Base-by-base conservation (phyloP, 2,888 invertebrate species). In the Hoplodrina ambigua region DNA sequence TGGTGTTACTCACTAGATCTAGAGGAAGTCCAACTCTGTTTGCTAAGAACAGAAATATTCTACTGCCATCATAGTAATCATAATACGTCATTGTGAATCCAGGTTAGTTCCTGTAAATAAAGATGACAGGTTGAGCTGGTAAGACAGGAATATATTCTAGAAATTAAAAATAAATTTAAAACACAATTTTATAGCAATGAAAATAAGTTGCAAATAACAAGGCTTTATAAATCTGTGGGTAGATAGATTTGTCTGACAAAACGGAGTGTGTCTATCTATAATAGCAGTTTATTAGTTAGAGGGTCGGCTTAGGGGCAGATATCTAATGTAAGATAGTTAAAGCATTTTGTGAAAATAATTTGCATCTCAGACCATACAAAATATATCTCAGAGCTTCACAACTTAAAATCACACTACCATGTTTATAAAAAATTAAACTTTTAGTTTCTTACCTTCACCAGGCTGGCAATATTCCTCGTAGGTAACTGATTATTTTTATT, bases 11-110 rank as follows among this genome's bases (percentile, higher is more conserved):
- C 96, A 98, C 98, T 96, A 98, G 96, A 95, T 98, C 98, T 87
- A 98, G 96, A 63, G 98, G 97, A 81, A 98, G 95, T 76, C 97
- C 97, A 82, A 97, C 93, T 88, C 96, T 95, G 84, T 96, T 97
- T 46, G 98, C 96, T 73, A 98, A 87, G 95, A 97, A 97, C 75
- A 96, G 90, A 91, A 98, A 98, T 72, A 97, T 90, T 87, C 97
- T 97, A 90, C 97, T 97, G 72, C 98, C 98, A 90, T 97, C 97
- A 89, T 98, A 98, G 84, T 96, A 96, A 86, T 95, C 94, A 77
- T 94, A 87, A 80, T 93, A 94, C 57, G 86, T 82, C 69, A 89
- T 81, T 71, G 90, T 85, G 91, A 91, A 92, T 80, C 57, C 86
- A 61, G 61, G 52, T 66, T 73, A 56, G 70, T 55, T 54, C 37